Base-by-base conservation (phyloP, 2,113 vertebrate genomes). In the Scytalopus superciliaris region DNA sequence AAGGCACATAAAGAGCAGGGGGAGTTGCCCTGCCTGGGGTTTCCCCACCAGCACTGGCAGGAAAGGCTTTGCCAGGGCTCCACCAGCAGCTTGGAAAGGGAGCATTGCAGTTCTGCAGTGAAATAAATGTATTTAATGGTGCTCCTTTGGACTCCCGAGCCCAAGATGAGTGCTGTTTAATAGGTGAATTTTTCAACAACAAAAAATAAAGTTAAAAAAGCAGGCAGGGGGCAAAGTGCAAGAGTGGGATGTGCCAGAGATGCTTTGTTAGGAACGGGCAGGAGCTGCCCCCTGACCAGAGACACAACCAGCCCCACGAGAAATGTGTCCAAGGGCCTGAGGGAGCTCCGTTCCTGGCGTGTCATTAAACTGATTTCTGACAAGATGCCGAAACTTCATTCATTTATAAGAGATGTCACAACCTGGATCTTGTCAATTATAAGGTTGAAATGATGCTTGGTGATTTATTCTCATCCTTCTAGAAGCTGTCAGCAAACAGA, bases 181-280 rank as follows among this genome's bases (percentile, higher is more conserved):
- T 35, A 63, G 49, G 14, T 3, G 4, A 33, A 35, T 23, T 60
- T 42, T 49, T 67, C 16, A 42, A 39, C 13, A 45, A 17, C 4
- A 11, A 19, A 10, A 23, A 15, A 11, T 18, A 35, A 44, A n/a
- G 5, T 59, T 49, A 13, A 7, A 79, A 60, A 31, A 33, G 10
- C 3, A 5, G 4, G 1, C 7, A 5, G 5, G 15, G 4, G 7
- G 3, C 25, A 49, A 67, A 39, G 25, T 11, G 31, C 60, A 42
- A 60, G 79, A 17, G 37, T 27, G 31, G 21, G n/a, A 53, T 31
- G 23, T 30, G 10, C 42, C 16, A 5, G 39, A 52, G 39, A 24
- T 25, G 8, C 22, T n/a, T 44, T 3, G 1, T 5, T 31, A 10
- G 30, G 45, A 42, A 6, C 1, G 7, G 50, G 19, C 23, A 39